phyloP scores from a whole-genome alignment of 2,113 vertebrate species.

The Alligator sinensis region DNA sequence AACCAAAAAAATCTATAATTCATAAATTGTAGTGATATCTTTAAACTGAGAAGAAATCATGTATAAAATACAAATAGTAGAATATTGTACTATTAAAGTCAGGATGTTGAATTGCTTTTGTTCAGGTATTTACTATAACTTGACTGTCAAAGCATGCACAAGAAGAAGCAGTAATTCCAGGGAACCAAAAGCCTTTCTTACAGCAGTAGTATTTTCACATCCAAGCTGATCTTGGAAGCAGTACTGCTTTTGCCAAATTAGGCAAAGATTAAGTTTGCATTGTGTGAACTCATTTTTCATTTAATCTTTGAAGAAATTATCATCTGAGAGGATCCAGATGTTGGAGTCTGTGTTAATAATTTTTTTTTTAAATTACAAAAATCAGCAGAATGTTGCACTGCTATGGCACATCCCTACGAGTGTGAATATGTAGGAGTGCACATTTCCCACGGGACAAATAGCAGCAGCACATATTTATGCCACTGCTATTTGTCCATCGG shows the following conservation, averaged over 20 bases:
- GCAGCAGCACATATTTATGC: no score
- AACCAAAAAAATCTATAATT: not conserved
- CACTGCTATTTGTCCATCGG: no score
- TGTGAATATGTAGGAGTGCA: no score
- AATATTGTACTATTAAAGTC: not conserved
- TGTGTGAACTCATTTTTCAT: not conserved
- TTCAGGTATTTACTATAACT: not conserved
- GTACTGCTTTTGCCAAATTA: not conserved
- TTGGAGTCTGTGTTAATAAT: not conserved
- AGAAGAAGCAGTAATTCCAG: not conserved
- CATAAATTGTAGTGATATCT: not conserved
- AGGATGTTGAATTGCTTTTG: not conserved
- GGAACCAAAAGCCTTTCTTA: not conserved
- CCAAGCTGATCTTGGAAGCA: not conserved
- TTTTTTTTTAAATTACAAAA: not conserved
- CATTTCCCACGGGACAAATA: no score
- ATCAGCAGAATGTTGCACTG: not conserved
- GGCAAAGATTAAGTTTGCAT: not conserved
- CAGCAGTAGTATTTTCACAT: not conserved
- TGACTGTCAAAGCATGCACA: not conserved
- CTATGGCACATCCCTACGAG: not conserved
- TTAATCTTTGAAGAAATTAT: not conserved
- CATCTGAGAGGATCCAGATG: not conserved
- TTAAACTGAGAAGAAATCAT: not conserved
- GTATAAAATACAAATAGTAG: not conserved